phyloP scores from a whole-genome alignment of 2,797 vertebrate genomes.

The Etheostoma nigrum region DNA sequence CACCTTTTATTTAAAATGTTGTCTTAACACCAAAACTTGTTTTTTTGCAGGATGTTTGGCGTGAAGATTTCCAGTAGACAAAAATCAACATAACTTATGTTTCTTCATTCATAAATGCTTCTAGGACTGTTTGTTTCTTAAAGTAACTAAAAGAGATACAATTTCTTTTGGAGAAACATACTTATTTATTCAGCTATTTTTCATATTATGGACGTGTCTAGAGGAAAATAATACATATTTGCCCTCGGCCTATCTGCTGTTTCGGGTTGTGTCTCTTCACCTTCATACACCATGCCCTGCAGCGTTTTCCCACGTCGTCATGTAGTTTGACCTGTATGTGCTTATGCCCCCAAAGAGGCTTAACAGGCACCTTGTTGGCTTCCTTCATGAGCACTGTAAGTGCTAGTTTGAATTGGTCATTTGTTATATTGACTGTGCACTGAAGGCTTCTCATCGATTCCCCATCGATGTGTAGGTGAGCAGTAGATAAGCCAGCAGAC shows the following conservation, averaged over 20 bases:
- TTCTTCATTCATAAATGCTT: neutral
- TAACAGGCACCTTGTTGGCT: conserved; percentile 21
- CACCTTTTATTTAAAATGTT: no score
- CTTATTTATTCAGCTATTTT: neutral
- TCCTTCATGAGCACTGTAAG: conserved; percentile 53
- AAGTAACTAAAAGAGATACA: neutral
- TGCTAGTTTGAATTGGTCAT: conserved; percentile 74
- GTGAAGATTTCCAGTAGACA: no score
- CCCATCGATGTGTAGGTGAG: conserved; percentile 80
- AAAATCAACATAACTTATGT: neutral
- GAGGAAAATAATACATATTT: neutral
- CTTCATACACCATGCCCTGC: conserved; percentile 14
- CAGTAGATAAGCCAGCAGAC: conserved; percentile 80
- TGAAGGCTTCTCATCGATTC: conserved; percentile 82
- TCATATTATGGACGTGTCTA: no score
- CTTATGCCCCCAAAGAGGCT: neutral
- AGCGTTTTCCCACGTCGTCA: conserved; percentile 22
- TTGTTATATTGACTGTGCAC: conserved; percentile 76
- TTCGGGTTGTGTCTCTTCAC: neutral
- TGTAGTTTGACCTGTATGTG: conserved; percentile 6
- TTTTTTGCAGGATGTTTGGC: neutral
- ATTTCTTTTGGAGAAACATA: neutral
- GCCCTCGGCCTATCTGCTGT: neutral
- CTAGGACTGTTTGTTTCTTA: neutral
- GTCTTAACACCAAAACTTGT: no score